Evolutionary conservation across 2,888 invertebrate species (phyloP), one percentile per base, ranked within the genome.

Genomic region (Neoscelio sp.): DNA sequence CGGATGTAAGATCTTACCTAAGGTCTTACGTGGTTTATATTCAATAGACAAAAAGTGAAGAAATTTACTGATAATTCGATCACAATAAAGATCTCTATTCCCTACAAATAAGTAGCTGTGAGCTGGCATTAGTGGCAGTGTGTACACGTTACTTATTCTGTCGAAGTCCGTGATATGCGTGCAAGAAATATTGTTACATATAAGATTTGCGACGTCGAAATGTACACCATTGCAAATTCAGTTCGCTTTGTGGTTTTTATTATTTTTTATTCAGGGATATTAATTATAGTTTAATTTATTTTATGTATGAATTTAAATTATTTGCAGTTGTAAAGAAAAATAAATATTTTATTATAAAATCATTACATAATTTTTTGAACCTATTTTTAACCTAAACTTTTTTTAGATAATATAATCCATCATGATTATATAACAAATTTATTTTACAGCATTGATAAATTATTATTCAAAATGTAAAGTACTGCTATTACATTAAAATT

Each of bases 101-200:
- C 20, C 40, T 26, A 50, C 28, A 54, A 54, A 30, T 28, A 52
- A 44, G 54, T 33, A 44, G 30, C 44, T 26, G 2, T 17, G 52
- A 26, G 33, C 17, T 18, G 44, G 67, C 44, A 23, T 54, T 54
- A 54, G 44, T 26, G 15, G 15, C 56, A 44, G 67, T 35, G 46
- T 68, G 30, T 68, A 54, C 46, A 35, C 33, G 33, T 68, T 68
- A 56, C 67, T 44, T 68, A 68, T 56, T 46, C 46, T 26, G 67
- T 68, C 67, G 67, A 46, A 46, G 67, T 40, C 15, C 26, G 67
- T 68, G 56, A 68, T 56, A 68, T 56, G 46, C 52, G 56, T 26
- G 33, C 67, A 38, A 52, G 35, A 68, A 68, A 56, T 33, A 28
- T 38, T 18, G 35, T 46, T 56, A 44, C 44, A 40, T 50, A 17